Evolutionary conservation across 2,113 vertebrate genomes (phyloP).

Genomic region (Rutilus rutilus): DNA sequence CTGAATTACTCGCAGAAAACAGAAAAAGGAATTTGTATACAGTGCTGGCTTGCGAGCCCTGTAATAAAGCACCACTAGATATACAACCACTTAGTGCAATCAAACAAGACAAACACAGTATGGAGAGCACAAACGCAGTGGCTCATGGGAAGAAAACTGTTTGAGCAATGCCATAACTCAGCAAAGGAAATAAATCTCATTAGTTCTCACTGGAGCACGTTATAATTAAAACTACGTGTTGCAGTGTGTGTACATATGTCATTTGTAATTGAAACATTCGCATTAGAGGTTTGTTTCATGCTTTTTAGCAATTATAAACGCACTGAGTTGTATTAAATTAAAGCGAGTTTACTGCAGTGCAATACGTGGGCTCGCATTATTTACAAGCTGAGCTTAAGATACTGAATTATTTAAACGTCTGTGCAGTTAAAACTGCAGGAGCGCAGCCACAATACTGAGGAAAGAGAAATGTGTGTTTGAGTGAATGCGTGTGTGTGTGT

Average conservation of each 20-base stretch:
- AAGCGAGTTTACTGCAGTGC: background rate
- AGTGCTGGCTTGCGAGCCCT: background rate
- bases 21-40: background rate
- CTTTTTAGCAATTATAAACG: background rate
- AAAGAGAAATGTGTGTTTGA: background rate
- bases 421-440: conserved; percentile 66
- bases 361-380: conserved; percentile 68
- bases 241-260: conserved; percentile 18
- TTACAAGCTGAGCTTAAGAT: conserved; percentile 68
- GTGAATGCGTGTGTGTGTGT: background rate
- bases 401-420: conserved; percentile 71
- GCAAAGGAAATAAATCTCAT: conserved; percentile 21
- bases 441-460: background rate
- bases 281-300: background rate
- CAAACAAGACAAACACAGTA: conserved; percentile 4
- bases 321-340: conserved; percentile 5
- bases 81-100: conserved; percentile 28
- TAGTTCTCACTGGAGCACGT: background rate
- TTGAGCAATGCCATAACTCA: conserved; percentile 13
- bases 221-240: conserved; percentile 26
- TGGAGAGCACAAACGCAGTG: background rate
- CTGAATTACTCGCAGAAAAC: background rate
- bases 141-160: conserved; percentile 7
- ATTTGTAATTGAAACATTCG: conserved; percentile 19
- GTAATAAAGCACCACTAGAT: conserved; percentile 18